Evolutionary conservation across 2,888 invertebrate species (phyloP), one percentile per base, ranked within the genome.

Genomic region (Andrena haemorrhoa): DNA sequence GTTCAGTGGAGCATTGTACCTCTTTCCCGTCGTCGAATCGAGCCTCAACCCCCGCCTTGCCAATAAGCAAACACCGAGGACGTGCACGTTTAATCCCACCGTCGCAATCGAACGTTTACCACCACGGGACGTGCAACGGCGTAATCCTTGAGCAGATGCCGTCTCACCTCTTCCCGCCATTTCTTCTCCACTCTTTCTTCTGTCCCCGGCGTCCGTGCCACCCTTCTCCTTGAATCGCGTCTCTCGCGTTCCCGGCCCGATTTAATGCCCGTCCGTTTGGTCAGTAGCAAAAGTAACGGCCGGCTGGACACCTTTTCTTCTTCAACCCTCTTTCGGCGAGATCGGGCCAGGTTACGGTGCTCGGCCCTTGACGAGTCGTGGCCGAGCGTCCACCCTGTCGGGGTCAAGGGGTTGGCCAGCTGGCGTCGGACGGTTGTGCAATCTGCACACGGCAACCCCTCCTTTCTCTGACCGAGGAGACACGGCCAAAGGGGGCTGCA

Each of bases 321-420:
- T 70, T 72, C 82, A 86, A 85, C 87, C 88, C 87, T 76, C 84
- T 84, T 41, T 77, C 81, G 78, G 75, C 69, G 69, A 83, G 78
- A 81, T 80, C 82, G 29, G 77, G 51, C 88, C 88, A 79, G 82
- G 88, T 88, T 88, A 83, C 86, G 79, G 16, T 41, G 41, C 41
- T 70, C 33, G 77, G 75, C 53, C 70, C 81, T 84, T 88, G 86
- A 85, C 85, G 88, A 86, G 41, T 78, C 82, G 60, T 60, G 65
- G 79, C 77, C 68, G 64, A 79, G 35, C 87, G 87, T 89, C 87
- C 89, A 89, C 86, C 86, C 89, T 82, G 88, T 73, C 81, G 85
- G 85, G 93, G 93, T 93, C 93, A 93, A 93, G 93, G 93, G 93
- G 93, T 93, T 93, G 93, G 92, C 92, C 93, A 93, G 93, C 93